Evolutionary conservation across 2,797 vertebrate genomes (phyloP).

Genomic region (Sitta carolinensis): DNA sequence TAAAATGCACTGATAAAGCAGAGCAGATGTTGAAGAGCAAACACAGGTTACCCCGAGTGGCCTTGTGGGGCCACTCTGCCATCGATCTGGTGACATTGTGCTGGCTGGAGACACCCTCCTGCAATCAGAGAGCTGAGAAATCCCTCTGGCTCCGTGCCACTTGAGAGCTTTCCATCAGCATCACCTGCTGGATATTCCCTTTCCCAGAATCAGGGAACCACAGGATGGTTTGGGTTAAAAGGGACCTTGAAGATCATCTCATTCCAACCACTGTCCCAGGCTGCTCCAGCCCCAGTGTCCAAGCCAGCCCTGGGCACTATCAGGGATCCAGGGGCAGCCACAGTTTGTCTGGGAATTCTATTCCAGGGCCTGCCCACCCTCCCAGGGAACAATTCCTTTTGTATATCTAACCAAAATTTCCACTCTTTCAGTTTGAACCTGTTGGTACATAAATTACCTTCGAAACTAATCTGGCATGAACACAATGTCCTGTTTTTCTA

Average conservation of each 20-base stretch:
- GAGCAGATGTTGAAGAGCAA: conserved; percentile 14
- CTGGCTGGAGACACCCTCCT: background rate
- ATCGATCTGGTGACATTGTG: rapidly evolving
- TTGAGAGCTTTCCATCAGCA: background rate
- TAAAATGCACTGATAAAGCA: conserved; percentile 13
- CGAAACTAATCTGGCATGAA: background rate
- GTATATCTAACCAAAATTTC: background rate
- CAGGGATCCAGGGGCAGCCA: background rate
- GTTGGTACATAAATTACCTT: background rate
- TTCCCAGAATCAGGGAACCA: background rate
- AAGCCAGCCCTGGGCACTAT: background rate
- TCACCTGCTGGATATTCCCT: background rate
- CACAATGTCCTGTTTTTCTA: background rate
- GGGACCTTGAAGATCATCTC: rapidly evolving
- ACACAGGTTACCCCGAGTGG: background rate
- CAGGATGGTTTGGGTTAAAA: background rate
- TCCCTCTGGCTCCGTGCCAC: background rate
- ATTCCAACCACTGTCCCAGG: background rate
- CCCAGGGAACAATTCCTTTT: background rate
- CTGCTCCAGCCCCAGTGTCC: background rate
- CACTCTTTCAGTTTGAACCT: background rate
- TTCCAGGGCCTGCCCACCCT: background rate
- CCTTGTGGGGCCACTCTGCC: background rate
- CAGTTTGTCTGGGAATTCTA: background rate
- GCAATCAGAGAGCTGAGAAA: background rate